Base-by-base conservation (phyloP, 1,140 invertebrate species). In the Pristionchus pacificus region DNA sequence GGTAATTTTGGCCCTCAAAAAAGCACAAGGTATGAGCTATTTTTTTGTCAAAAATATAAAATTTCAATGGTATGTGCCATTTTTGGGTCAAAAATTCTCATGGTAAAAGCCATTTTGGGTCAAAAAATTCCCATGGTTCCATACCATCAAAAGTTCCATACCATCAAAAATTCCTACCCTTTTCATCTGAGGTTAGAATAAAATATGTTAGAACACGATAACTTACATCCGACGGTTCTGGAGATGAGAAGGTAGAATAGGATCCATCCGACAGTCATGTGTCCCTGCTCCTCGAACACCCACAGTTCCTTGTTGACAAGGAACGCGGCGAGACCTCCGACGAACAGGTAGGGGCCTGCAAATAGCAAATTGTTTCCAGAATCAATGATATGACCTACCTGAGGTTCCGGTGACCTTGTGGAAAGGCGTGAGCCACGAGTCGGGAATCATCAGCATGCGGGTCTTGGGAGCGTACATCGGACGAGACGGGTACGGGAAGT, bases 381-480 rank as follows among this genome's bases (percentile, higher is more conserved):
- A 49, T 32, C 29, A 14, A 74, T 24, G 38, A 55, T 27, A 13
- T 49, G 38, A 57, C 28, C 14, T 66, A 79, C 79, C 80, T 1
- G 81, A 82, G 24, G 79, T 77, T 63, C 80, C 80, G 60, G 80
- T 82, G 62, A 83, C 74, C 61, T 82, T 82, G 14, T 82, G 69
- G 73, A 82, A 79, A 31, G 79, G 77, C 59, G 75, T 83, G 63
- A 69, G 76, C 82, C 82, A 83, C 14, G 80, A 80, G 64, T 82
- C 77, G 27, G 80, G 80, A 55, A 82, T 71, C 64, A 80, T 78
- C 14, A 80, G 62, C 30, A 82, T 49, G 25, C 80, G 79, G 38
- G 75, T 76, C 72, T 83, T 83, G n/a, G 82, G 82, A 24, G 82
- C 74, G 57, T 80, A 83, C 73, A 75, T 74, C 33, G 67, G 68